Evolutionary conservation across 2,888 invertebrate genomes (phyloP).

Genomic region (Lepidocyrtinus sp.): DNA sequence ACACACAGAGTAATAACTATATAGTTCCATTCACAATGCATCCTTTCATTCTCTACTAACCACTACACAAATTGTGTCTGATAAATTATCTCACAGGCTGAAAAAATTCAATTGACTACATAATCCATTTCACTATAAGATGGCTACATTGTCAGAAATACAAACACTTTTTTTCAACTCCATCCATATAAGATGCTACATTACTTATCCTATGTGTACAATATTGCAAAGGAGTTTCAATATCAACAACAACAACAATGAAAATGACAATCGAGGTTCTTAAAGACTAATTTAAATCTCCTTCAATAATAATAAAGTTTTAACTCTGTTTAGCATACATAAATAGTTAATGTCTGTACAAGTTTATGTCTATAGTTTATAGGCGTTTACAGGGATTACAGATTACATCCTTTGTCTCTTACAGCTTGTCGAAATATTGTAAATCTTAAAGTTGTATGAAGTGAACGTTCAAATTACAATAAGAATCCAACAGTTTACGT

Average conservation of each 20-base stretch:
- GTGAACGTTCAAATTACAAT: background rate
- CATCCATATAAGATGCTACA: too few relatives aligned
- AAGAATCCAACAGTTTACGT: background rate
- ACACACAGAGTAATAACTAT: conserved; percentile 27
- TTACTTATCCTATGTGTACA: conserved; percentile 6
- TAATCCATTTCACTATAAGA: conserved; percentile 11
- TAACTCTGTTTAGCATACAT: conserved; percentile 23
- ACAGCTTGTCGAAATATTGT: background rate
- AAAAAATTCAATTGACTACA: background rate
- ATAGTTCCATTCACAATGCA: conserved; percentile 26
- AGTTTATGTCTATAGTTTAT: background rate
- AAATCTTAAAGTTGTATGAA: background rate
- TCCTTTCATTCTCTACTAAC: conserved; percentile 21
- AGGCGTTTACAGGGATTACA: conserved; percentile 38
- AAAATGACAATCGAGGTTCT: conserved; percentile 27
- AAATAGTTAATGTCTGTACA: conserved; percentile 46
- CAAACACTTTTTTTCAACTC: too few relatives aligned
- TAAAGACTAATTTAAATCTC: conserved; percentile 40
- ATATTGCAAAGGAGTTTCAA: conserved; percentile 56
- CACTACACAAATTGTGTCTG: conserved; percentile 40
- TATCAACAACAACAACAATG: conserved; percentile 55
- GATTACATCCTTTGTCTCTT: conserved; percentile 31
- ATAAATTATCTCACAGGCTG: conserved; percentile 16
- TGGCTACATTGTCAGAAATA: conserved; percentile 34
- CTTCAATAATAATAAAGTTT: conserved; percentile 15